phyloP scores from a whole-genome alignment of 1,140 invertebrate species.

The Globodera ellingtonae region DNA sequence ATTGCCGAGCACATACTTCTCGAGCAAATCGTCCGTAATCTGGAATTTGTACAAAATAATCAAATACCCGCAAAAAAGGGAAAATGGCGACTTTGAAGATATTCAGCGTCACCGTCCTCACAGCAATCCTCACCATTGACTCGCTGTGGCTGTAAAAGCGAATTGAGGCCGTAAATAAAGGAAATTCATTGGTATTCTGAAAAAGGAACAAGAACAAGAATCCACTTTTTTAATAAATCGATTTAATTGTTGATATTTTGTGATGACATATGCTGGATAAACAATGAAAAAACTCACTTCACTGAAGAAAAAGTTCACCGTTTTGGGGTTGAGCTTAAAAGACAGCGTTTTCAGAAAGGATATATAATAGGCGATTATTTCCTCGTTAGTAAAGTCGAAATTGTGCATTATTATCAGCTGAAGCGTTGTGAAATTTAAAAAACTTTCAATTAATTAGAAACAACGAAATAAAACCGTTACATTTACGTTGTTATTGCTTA shows the following conservation, averaged over 20 bases:
- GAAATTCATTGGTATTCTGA: slow-evolving; percentile 97
- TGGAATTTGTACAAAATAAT: slow-evolving; percentile 65
- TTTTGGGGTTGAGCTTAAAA: slow-evolving; percentile 95
- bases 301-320: slow-evolving; percentile 99
- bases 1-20: slow-evolving; percentile 90
- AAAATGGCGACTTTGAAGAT: slow-evolving; percentile 75
- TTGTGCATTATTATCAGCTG: slow-evolving; percentile 89
- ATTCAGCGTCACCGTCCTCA: slow-evolving; percentile 92
- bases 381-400: slow-evolving; percentile 99
- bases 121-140: slow-evolving; percentile 97
- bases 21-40: slow-evolving; percentile 89
- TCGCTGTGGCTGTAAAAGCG: slow-evolving; percentile 99
- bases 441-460: neutral
- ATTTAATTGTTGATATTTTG: neutral
- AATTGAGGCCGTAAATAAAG: slow-evolving; percentile 95
- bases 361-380: slow-evolving; percentile 99
- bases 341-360: slow-evolving; percentile 97
- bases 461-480: slow-evolving; percentile 67
- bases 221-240: neutral
- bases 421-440: neutral
- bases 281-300: slow-evolving; percentile 75
- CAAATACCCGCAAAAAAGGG: slow-evolving; percentile 60
- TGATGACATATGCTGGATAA: neutral
- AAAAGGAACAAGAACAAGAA: slow-evolving; percentile 41
- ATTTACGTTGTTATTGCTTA: slow-evolving; percentile 99